A percentile compares a stretch with the other conserved stretches of the same genome.
Evolutionary conservation across 1,140 invertebrate genomes (phyloP).

Genomic region (Triops cancriformis): DNA sequence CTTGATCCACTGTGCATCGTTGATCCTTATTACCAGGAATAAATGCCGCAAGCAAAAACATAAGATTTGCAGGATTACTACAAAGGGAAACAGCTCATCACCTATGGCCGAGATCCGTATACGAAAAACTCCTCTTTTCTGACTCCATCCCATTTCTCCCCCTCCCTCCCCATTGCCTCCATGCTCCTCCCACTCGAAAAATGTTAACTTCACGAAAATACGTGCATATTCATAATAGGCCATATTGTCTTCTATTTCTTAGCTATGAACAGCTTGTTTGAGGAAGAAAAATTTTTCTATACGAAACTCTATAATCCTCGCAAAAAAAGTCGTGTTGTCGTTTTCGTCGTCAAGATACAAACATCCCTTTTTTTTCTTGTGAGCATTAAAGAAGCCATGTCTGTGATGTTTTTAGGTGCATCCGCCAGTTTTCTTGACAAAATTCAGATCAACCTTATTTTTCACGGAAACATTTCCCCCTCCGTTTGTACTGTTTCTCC

Average conservation of each 20-base stretch:
- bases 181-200: background rate
- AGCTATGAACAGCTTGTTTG: conserved; percentile 6
- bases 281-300: conserved; percentile 10
- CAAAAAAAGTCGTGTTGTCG: conserved; percentile 8
- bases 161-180: background rate
- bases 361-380: background rate
- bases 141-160: background rate
- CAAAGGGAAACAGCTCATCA: conserved; percentile 5
- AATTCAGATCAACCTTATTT: conserved; percentile 6
- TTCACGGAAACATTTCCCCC: background rate
- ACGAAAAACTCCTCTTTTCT: background rate
- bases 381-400: conserved; percentile 1
- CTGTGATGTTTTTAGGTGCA: conserved; percentile 10
- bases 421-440: conserved; percentile 4
- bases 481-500: background rate
- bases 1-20: conserved; percentile 11
- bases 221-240: conserved; percentile 5
- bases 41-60: background rate
- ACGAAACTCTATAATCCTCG: conserved; percentile 13
- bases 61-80: conserved; percentile 4
- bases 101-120: background rate
- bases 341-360: conserved; percentile 12
- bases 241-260: background rate
- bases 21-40: background rate
- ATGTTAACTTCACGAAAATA: background rate